These are phyloP conservation scores for Drosophila merina DNA, from an alignment of 2,888 invertebrate species.

Conservation along the genomic window DNA sequence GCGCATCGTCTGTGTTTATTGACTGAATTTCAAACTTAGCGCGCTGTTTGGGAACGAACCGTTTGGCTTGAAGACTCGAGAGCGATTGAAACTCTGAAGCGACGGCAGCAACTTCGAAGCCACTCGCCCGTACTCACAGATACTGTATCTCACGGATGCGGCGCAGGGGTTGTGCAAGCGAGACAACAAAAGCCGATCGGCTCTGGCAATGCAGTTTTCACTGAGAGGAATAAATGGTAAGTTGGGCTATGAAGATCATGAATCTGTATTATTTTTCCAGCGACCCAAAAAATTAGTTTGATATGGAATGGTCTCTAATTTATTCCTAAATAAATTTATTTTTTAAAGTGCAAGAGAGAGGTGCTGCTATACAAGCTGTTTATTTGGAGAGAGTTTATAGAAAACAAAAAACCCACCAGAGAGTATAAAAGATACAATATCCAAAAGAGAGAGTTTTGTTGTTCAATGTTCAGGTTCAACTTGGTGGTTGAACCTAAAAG, in stretches of 20 bases:
- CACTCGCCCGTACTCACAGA: conserved; percentile 14
- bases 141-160: conserved; percentile 8
- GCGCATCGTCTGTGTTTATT: conserved; percentile 45
- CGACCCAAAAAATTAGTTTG: too few relatives aligned
- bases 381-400: background rate
- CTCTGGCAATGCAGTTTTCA: conserved; percentile 52
- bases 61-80: conserved; percentile 68
- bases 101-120: conserved; percentile 40
- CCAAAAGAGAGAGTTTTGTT: conserved; percentile 4
- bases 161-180: conserved; percentile 38
- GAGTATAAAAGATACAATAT: background rate
- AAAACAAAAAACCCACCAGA: background rate
- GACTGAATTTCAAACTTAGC: conserved; percentile 2
- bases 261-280: too few relatives aligned
- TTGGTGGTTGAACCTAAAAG: conserved; percentile 3
- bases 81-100: conserved; percentile 76
- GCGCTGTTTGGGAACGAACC: conserved; percentile 54
- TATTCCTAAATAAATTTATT: background rate
- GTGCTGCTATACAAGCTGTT: background rate
- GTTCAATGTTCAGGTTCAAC: conserved; percentile 2
- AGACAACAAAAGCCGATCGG: conserved; percentile 25
- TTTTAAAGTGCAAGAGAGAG: background rate
- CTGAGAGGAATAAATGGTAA: background rate
- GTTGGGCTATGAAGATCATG: too few relatives aligned
- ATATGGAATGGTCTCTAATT: too few relatives aligned